These are phyloP conservation scores for Drosophila hydei DNA, from an alignment of 1,140 invertebrate genomes.

Conservation along the genomic window DNA sequence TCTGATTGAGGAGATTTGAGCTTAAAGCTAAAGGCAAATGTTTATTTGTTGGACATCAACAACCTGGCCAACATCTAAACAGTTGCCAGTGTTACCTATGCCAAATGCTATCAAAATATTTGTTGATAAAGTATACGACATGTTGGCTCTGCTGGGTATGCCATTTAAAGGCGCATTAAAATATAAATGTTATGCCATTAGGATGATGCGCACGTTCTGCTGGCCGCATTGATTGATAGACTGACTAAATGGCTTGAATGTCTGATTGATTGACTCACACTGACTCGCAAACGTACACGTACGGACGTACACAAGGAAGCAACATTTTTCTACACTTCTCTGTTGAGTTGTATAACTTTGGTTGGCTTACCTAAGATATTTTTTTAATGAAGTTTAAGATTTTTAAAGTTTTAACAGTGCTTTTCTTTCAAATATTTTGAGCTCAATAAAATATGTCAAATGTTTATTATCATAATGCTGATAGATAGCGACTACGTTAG, in stretches of 20 bases:
- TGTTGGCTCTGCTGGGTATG: neutral
- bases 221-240: conserved; percentile 70
- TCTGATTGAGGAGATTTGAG: conserved; percentile 20
- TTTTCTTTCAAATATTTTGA: too few species aligned
- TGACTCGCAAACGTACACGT: conserved; percentile 50
- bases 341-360: too few species aligned
- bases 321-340: neutral
- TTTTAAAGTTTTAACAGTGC: too few species aligned
- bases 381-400: too few species aligned
- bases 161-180: conserved; percentile 55
- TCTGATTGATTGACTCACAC: conserved; percentile 74
- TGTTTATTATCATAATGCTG: too few species aligned
- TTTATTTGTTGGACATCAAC: conserved; percentile 12
- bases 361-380: too few species aligned
- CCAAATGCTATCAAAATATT: neutral
- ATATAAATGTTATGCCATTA: conserved; percentile 71
- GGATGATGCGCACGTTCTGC: conserved; percentile 65
- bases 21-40: conserved; percentile 5
- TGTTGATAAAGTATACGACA: conserved; percentile 1
- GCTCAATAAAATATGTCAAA: too few species aligned
- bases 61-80: neutral
- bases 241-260: conserved; percentile 80
- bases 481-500: too few species aligned
- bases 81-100: neutral
- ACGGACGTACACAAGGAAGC: conserved; percentile 10